Percentiles rank a stretch among this genome's conserved stretches.
Conservation (phyloP, 2,113 vertebrate genomes). For the Phylloscopus trochiloides region DNA sequence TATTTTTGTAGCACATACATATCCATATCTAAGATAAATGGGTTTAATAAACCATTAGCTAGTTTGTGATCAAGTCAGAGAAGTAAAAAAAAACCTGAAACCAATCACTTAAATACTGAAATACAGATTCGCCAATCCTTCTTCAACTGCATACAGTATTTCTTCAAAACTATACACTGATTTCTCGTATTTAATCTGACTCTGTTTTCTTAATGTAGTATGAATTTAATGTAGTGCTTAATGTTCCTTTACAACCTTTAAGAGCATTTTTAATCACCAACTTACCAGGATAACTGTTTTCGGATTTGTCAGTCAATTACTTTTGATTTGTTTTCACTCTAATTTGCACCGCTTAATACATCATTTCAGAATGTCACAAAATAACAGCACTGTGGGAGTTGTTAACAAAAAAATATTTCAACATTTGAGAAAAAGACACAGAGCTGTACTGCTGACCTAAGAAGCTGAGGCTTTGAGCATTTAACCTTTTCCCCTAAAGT, state of each 20-base stretch:
- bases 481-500: neutral
- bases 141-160: neutral
- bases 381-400: neutral
- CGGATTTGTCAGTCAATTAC: neutral
- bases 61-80: neutral
- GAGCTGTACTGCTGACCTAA: neutral
- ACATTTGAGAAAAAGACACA: neutral
- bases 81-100: neutral
- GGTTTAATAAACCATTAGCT: constrained; percentile 24
- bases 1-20: constrained; percentile 98
- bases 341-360: neutral
- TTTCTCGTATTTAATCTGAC: neutral
- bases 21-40: constrained; percentile 86
- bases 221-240: neutral
- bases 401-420: neutral
- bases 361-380: neutral
- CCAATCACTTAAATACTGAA: neutral
- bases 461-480: neutral
- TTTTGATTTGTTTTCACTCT: neutral
- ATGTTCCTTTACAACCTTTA: neutral
- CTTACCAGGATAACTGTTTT: neutral
- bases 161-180: neutral
- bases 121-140: neutral
- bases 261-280: neutral
- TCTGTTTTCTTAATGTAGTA: neutral